phyloP scores from a whole-genome alignment of 2,888 invertebrate genomes.

The Diachrysia chrysitis region DNA sequence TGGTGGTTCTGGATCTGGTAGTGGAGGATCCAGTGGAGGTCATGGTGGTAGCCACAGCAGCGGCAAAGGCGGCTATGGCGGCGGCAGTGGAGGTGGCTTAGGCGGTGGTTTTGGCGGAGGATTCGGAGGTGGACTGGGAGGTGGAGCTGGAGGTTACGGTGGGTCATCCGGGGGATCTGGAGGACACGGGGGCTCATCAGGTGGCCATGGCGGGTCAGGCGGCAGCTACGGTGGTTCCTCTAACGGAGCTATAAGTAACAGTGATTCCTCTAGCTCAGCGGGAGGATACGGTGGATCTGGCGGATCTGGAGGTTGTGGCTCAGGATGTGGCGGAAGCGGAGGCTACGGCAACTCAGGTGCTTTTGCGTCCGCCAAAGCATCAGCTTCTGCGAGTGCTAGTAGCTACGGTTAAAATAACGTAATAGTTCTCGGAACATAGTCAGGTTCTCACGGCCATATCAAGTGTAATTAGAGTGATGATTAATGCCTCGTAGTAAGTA shows the following conservation, averaged over 20 bases:
- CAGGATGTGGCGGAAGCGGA: slow-evolving; percentile 44
- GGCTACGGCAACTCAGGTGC: slow-evolving; percentile 65
- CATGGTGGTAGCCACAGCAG: slow-evolving; percentile 13
- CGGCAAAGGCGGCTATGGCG: slow-evolving; percentile 12
- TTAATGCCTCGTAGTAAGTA: slow-evolving; percentile 56
- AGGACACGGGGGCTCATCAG: slow-evolving; percentile 40
- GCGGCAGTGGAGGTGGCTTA: slow-evolving; percentile 5
- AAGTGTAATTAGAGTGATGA: slow-evolving; percentile 48
- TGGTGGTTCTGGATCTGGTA: slow-evolving; percentile 24
- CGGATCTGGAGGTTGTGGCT: slow-evolving; percentile 35
- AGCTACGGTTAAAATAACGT: slow-evolving; percentile 70
- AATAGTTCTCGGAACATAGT: slow-evolving; percentile 45
- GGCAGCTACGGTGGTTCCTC: not conserved
- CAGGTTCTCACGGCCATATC: slow-evolving; percentile 58
- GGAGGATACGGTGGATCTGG: slow-evolving; percentile 11
- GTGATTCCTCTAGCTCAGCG: not conserved
- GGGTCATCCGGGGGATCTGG: slow-evolving; percentile 17
- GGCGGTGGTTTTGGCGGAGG: slow-evolving; percentile 21
- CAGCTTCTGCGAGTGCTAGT: slow-evolving; percentile 72
- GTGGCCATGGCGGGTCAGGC: not conserved
- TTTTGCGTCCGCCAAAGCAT: slow-evolving; percentile 73
- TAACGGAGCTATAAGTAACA: not conserved
- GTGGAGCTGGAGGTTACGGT: slow-evolving; percentile 18
- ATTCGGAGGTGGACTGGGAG: not conserved
- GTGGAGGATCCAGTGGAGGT: slow-evolving; percentile 19